phyloP scores from a whole-genome alignment of 2,113 vertebrate genomes.

The Ranitomeya variabilis region DNA sequence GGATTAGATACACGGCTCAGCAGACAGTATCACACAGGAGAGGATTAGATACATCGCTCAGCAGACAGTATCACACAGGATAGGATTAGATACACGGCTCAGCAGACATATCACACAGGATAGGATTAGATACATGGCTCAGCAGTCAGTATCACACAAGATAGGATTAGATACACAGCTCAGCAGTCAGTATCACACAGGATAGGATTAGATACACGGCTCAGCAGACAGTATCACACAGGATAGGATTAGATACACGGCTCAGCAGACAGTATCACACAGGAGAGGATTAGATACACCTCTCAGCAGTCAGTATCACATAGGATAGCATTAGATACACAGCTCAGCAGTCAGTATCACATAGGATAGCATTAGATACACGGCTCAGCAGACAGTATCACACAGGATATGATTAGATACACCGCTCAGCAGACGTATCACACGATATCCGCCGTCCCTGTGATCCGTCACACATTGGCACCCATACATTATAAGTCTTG shows the following conservation, averaged over 20 bases:
- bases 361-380: too few relatives aligned
- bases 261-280: too few relatives aligned
- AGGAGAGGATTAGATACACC: too few relatives aligned
- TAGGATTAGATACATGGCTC: too few relatives aligned
- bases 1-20: neutral
- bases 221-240: too few relatives aligned
- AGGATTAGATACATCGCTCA: neutral
- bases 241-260: too few relatives aligned
- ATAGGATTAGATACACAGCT: too few relatives aligned
- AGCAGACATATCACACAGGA: too few relatives aligned
- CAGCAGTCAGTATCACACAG: too few relatives aligned
- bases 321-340: neutral
- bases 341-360: too few relatives aligned
- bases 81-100: too few relatives aligned
- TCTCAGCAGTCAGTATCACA: neutral
- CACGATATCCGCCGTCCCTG: neutral
- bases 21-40: neutral
- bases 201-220: too few relatives aligned
- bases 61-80: neutral
- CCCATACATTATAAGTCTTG: neutral
- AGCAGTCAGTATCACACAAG: neutral
- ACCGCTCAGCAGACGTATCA: neutral
- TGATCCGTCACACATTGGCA: neutral
- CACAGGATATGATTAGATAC: neutral
- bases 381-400: neutral